Conservation (phyloP, 64 coral and sea anemone species). For the Exaiptasia diaphana region DNA sequence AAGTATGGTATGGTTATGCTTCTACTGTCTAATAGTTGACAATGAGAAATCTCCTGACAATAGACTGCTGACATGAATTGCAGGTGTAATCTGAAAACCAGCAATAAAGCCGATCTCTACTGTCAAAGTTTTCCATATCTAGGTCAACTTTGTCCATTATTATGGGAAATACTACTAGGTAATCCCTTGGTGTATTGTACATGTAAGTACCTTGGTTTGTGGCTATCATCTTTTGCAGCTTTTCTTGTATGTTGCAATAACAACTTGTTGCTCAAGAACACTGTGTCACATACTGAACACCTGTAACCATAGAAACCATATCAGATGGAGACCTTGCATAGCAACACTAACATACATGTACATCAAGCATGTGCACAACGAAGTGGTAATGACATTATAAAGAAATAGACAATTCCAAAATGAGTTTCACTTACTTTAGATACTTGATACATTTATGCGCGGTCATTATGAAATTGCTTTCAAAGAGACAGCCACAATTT, state of each 20-base stretch:
- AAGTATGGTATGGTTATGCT: too few relatives aligned
- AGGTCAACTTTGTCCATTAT: too few relatives aligned
- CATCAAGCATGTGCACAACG: background rate
- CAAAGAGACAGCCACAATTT: constrained; percentile 8
- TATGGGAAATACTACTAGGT: too few relatives aligned
- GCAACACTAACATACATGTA: background rate
- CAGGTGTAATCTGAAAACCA: too few relatives aligned
- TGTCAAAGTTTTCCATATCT: too few relatives aligned
- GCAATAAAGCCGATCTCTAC: too few relatives aligned
- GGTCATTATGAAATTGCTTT: background rate
- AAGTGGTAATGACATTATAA: background rate
- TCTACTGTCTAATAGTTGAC: too few relatives aligned
- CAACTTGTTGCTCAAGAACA: background rate
- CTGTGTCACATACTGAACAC: constrained; percentile 44
- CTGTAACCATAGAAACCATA: background rate
- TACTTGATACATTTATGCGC: constrained; percentile 53
- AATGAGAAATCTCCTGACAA: too few relatives aligned
- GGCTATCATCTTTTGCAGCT: background rate
- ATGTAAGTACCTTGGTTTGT: background rate
- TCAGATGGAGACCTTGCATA: background rate
- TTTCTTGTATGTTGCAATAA: background rate
- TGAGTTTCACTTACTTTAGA: constrained; percentile 40
- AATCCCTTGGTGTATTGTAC: too few relatives aligned
- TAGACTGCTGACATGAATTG: too few relatives aligned
- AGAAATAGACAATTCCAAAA: background rate